phyloP scores from a whole-genome alignment of 1,140 invertebrate species.

The Aricia agestis region DNA sequence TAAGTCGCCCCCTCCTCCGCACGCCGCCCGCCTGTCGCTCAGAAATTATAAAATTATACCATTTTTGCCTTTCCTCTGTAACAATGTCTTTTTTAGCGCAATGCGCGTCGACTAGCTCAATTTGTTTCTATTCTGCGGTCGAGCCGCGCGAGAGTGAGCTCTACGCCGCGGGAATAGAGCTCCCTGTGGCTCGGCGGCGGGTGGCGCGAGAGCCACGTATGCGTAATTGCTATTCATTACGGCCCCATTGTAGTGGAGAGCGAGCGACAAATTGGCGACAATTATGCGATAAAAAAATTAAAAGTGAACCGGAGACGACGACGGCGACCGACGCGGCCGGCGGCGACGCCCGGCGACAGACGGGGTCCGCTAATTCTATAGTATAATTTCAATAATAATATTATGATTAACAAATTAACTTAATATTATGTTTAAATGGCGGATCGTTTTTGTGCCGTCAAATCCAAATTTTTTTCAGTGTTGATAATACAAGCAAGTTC shows the following conservation, averaged over 20 bases:
- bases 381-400: too few relatives aligned
- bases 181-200: conserved; percentile 18
- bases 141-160: conserved; percentile 28
- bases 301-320: conserved; percentile 40
- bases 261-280: conserved; percentile 60
- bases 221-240: conserved; percentile 74
- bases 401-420: too few relatives aligned
- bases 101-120: conserved; percentile 57
- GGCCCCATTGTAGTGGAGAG: conserved; percentile 64
- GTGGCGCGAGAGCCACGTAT: conserved; percentile 58
- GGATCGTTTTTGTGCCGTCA: too few relatives aligned
- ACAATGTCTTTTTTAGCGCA: conserved; percentile 72
- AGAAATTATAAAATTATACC: conserved; percentile 70
- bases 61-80: conserved; percentile 53
- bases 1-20: conserved; percentile 29
- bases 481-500: too few relatives aligned
- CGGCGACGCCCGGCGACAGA: background rate
- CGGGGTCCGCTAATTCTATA: background rate
- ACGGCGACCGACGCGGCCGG: background rate
- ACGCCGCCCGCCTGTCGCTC: conserved; percentile 34
- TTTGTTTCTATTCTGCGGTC: conserved; percentile 63
- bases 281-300: conserved; percentile 72
- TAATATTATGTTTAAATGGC: too few relatives aligned
- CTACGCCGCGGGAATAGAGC: conserved; percentile 28
- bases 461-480: too few relatives aligned